phyloP scores from a whole-genome alignment of 1,140 invertebrate genomes.

The Drosophila serrata region DNA sequence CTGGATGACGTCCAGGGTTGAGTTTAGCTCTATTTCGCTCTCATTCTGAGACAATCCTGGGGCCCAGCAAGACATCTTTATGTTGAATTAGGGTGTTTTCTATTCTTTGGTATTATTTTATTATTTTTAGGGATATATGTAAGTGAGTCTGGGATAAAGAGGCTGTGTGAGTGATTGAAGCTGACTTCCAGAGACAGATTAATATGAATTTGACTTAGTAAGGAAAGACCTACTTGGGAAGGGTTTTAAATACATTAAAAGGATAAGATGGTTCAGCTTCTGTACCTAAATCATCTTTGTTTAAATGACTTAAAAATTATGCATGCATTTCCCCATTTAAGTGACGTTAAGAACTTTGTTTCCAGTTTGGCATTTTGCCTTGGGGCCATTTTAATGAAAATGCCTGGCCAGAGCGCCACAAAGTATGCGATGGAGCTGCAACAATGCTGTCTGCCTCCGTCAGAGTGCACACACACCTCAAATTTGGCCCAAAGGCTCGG shows the following conservation, averaged over 20 bases:
- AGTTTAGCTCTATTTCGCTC: background rate
- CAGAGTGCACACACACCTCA: constrained; percentile 36
- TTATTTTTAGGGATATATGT: background rate
- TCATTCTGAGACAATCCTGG: background rate
- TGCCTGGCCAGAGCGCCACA: constrained; percentile 57
- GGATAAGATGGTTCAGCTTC: background rate
- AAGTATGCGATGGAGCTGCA: constrained; percentile 67
- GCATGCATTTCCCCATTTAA: background rate
- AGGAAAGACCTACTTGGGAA: background rate
- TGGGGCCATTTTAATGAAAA: constrained; percentile 62
- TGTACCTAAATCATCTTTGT: background rate
- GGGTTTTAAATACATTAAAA: background rate
- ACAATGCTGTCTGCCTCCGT: constrained; percentile 25
- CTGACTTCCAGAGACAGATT: too few relatives aligned
- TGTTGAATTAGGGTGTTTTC: background rate
- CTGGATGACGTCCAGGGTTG: background rate
- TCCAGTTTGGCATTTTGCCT: constrained; percentile 4
- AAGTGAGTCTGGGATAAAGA: too few relatives aligned
- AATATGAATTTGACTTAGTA: background rate
- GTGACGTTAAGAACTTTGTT: constrained; percentile 12
- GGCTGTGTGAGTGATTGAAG: background rate
- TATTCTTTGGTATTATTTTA: constrained; percentile 1
- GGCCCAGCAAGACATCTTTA: constrained; percentile 9
- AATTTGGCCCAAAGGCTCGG: constrained; percentile 9
- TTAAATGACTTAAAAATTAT: background rate